Evolutionary conservation across 2,888 invertebrate genomes (phyloP).

Genomic region (Hydriomena furcata): DNA sequence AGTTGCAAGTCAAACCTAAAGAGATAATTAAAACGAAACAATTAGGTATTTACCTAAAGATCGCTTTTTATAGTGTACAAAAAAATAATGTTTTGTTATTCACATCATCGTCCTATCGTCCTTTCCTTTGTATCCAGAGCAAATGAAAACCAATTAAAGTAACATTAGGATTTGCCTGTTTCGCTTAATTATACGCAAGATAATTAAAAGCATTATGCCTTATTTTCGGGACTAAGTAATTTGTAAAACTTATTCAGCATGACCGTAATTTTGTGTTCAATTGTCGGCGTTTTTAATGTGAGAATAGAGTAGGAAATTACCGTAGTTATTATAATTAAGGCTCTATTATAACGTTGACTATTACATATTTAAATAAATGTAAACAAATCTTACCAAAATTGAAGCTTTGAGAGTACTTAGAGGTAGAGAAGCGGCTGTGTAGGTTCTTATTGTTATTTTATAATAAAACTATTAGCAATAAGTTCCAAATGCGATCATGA

Average conservation of each 20-base stretch:
- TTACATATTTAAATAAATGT: constrained; percentile 8
- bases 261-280: constrained; percentile 36
- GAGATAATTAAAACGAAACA: no score
- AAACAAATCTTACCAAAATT: constrained; percentile 46
- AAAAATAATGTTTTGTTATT: neutral
- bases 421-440: constrained; percentile 1
- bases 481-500: constrained; percentile 55
- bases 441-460: constrained; percentile 10
- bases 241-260: constrained; percentile 20
- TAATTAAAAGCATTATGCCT: constrained; percentile 14
- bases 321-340: constrained; percentile 39
- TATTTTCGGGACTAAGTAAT: constrained; percentile 20
- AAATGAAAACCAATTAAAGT: neutral
- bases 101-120: no score
- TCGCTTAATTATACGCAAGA: constrained; percentile 13
- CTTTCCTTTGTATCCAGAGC: constrained; percentile 4
- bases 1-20: no score
- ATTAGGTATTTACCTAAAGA: no score
- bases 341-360: constrained; percentile 26
- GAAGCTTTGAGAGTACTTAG: constrained; percentile 19
- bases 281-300: constrained; percentile 33
- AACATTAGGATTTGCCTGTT: constrained; percentile 11
- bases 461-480: constrained; percentile 42
- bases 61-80: no score
- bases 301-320: constrained; percentile 36